Evolutionary conservation across 1,140 invertebrate genomes (phyloP).

Genomic region (Dolichoris vasculosae): DNA sequence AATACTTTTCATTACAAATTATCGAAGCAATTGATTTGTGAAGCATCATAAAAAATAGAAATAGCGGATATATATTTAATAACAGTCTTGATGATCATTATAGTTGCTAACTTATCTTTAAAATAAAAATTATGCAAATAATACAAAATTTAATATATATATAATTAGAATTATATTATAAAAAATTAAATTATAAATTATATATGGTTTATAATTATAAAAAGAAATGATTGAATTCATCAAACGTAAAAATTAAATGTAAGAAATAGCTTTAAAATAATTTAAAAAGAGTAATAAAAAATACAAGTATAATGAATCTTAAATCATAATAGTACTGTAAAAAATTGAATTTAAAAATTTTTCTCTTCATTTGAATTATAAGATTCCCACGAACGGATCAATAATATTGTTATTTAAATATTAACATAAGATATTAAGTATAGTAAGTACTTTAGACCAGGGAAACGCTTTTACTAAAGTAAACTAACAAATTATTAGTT

Average conservation of each 20-base stretch:
- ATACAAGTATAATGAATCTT: not conserved
- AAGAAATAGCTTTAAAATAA: not conserved
- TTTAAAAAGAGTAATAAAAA: not conserved
- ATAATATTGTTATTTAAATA: not conserved
- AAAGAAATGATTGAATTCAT: not conserved
- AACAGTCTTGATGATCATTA: no score
- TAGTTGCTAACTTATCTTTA: no score
- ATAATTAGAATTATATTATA: no score
- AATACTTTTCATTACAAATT: no score
- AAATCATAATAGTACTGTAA: not conserved
- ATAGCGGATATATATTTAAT: no score
- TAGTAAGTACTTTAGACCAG: not conserved
- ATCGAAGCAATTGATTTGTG: no score
- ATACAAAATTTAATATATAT: no score
- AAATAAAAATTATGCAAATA: no score
- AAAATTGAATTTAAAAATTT: no score
- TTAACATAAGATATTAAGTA: not conserved
- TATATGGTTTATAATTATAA: no score
- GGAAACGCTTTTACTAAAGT: not conserved
- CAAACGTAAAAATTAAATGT: not conserved
- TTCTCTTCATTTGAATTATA: not conserved
- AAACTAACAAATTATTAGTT: slow-evolving; percentile 9
- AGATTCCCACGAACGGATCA: not conserved
- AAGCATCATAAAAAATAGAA: no score
- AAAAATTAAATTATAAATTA: no score